Evolutionary conservation across 2,888 invertebrate genomes (phyloP).

Genomic region (Asteroscopus sphinx): DNA sequence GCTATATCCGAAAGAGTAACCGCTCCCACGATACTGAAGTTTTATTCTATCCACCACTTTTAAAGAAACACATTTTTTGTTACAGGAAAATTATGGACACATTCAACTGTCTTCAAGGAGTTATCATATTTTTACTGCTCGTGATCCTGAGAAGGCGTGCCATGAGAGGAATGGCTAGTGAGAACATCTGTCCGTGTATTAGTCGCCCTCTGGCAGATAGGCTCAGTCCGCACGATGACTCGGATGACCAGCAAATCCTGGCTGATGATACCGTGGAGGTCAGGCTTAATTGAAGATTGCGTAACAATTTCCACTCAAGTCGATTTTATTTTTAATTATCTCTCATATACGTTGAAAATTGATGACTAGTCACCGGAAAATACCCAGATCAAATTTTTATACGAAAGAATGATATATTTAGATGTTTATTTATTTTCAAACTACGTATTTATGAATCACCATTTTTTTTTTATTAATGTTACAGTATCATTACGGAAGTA

Average conservation of each 20-base stretch:
- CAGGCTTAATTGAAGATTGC: slow-evolving; percentile 71
- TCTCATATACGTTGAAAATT: slow-evolving; percentile 15
- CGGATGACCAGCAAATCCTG: slow-evolving; percentile 78
- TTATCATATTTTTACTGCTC: slow-evolving; percentile 90
- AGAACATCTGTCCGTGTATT: slow-evolving; percentile 72
- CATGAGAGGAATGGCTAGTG: slow-evolving; percentile 84
- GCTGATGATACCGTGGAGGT: slow-evolving; percentile 85
- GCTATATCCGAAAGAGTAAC: too few species aligned
- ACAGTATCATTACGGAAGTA: background rate
- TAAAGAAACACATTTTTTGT: slow-evolving; percentile 8
- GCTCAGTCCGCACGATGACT: slow-evolving; percentile 81
- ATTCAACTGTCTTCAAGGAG: slow-evolving; percentile 91
- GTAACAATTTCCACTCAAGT: slow-evolving; percentile 1
- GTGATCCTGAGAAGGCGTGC: slow-evolving; percentile 90
- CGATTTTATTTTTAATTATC: slow-evolving; percentile 7
- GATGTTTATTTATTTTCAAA: too few species aligned
- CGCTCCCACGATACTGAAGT: too few species aligned
- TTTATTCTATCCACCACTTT: background rate
- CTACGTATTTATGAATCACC: too few species aligned
- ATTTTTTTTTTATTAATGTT: background rate
- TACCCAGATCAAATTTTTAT: background rate
- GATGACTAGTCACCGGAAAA: slow-evolving; percentile 16
- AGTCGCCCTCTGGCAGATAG: slow-evolving; percentile 77
- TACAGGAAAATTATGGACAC: slow-evolving; percentile 91
- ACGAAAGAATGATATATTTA: background rate